Evolutionary conservation across 1,140 invertebrate species (phyloP).

Genomic region (Chironomus striatipennis): DNA sequence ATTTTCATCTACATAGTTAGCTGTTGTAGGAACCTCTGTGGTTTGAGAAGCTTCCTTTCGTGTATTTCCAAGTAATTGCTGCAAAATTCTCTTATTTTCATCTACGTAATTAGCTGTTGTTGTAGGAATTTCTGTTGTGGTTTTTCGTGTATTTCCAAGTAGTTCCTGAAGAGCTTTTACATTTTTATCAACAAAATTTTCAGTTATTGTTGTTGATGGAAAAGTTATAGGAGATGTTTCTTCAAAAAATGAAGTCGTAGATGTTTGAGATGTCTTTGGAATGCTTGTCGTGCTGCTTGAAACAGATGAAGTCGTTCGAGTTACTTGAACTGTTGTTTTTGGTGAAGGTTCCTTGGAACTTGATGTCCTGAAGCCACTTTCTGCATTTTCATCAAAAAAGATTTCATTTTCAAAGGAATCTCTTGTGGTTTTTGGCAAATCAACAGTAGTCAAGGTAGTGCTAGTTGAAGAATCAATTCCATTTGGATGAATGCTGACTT

Average conservation of each 20-base stretch:
- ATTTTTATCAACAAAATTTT: neutral
- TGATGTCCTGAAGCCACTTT: neutral
- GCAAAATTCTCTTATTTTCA: neutral
- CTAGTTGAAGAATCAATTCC: neutral
- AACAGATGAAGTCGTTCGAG: neutral
- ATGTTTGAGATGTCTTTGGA: neutral
- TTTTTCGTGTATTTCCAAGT: neutral
- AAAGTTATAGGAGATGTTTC: neutral
- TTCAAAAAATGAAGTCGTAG: neutral
- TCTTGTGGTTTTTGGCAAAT: neutral
- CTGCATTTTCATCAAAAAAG: neutral
- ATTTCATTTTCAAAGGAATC: slow-evolving; percentile 1
- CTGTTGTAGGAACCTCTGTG: neutral
- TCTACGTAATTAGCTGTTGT: neutral
- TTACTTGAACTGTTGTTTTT: neutral
- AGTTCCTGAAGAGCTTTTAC: neutral
- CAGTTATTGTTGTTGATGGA: neutral
- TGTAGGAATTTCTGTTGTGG: neutral
- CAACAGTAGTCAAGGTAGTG: neutral
- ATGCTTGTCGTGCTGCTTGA: neutral
- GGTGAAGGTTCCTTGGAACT: no score
- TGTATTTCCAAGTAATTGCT: neutral
- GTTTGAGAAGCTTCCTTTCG: neutral
- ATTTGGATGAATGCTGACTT: neutral
- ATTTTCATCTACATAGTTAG: neutral